Evolutionary conservation across 1,140 invertebrate genomes (phyloP).

Genomic region (Solenopsis invicta): DNA sequence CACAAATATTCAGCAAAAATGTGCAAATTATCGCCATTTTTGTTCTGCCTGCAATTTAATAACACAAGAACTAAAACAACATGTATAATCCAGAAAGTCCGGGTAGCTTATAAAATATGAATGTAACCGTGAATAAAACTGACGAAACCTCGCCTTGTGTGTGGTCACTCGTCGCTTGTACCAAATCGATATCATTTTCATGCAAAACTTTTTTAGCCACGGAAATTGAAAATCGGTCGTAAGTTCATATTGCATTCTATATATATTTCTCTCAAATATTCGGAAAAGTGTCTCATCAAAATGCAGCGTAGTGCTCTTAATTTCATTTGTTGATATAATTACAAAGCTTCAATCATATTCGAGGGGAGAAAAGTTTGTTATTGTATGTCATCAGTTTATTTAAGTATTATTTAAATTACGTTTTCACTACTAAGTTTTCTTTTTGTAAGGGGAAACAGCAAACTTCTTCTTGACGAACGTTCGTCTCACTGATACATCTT

Average conservation of each 20-base stretch:
- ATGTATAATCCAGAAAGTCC: background rate
- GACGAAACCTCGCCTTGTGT: background rate
- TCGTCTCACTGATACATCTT: slow-evolving; percentile 34
- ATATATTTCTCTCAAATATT: slow-evolving; percentile 8
- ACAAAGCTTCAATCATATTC: slow-evolving; percentile 15
- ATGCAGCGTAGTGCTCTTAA: background rate
- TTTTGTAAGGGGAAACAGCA: background rate
- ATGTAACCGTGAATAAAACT: slow-evolving; percentile 11
- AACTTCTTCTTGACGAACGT: slow-evolving; percentile 24
- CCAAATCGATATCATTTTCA: slow-evolving; percentile 11
- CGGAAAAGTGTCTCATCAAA: slow-evolving; percentile 1
- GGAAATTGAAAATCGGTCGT: background rate
- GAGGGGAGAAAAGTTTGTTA: background rate
- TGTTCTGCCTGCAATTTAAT: slow-evolving; percentile 17
- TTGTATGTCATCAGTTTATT: slow-evolving; percentile 15
- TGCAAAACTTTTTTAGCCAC: background rate
- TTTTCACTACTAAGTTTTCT: background rate
- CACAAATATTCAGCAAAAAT: background rate
- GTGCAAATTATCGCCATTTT: slow-evolving; percentile 18
- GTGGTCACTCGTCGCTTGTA: background rate
- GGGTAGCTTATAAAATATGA: background rate
- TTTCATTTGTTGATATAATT: slow-evolving; percentile 15
- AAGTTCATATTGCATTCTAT: background rate
- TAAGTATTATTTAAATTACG: slow-evolving; percentile 47
- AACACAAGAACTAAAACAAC: background rate